Conservation (phyloP, 2,113 vertebrate genomes). For the Callocephalon fimbriatum region DNA sequence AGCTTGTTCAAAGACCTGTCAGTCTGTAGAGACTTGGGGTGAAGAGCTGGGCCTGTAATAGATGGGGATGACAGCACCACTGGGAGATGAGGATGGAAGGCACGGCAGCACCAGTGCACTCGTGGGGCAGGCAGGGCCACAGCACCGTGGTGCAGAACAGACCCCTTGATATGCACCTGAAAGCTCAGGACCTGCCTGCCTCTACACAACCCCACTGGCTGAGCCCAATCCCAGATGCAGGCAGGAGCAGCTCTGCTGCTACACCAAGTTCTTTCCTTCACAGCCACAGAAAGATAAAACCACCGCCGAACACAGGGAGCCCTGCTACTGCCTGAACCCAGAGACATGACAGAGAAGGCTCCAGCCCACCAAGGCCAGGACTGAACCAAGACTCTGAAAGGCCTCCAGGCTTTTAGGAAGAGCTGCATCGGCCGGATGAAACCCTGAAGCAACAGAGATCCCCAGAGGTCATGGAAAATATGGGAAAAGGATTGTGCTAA, state of each 20-base stretch:
- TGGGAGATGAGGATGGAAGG: neutral
- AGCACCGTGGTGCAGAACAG: neutral
- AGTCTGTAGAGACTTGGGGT: neutral
- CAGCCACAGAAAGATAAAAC: neutral
- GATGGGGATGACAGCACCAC: neutral
- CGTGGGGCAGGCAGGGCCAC: neutral
- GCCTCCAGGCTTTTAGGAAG: neutral
- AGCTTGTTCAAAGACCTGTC: neutral
- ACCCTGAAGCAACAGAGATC: neutral
- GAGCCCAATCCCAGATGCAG: neutral
- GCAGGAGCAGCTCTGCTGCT: neutral
- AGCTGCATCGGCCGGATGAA: rapidly evolving
- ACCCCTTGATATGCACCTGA: neutral
- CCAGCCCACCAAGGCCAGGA: neutral
- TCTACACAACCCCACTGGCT: neutral
- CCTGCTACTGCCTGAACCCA: neutral
- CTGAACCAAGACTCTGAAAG: neutral
- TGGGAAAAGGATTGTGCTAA: neutral
- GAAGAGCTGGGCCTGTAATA: neutral
- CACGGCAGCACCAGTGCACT: neutral
- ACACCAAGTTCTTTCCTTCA: neutral
- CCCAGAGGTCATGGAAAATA: neutral
- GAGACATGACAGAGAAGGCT: neutral
- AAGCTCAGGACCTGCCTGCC: neutral
- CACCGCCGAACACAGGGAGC: neutral